Evolutionary conservation across 2,888 invertebrate species (phyloP).

Genomic region (Margaritifera margaritifera): DNA sequence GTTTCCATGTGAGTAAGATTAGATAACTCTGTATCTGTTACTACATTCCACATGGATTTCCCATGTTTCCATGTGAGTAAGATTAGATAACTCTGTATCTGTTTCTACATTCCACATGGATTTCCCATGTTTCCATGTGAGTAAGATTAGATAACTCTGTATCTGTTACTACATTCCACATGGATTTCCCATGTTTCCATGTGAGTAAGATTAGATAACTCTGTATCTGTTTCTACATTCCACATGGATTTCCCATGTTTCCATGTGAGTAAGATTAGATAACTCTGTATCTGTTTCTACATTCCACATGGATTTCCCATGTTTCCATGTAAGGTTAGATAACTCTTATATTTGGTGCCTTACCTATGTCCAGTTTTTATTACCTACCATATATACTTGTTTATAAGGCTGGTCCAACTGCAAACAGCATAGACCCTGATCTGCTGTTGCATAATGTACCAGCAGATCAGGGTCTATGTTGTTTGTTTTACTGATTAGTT

Average conservation of each 20-base stretch:
- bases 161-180: slow-evolving; percentile 56
- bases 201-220: too few species aligned
- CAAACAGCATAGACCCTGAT: too few species aligned
- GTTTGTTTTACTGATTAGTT: too few species aligned
- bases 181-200: slow-evolving; percentile 21
- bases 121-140: slow-evolving; percentile 25
- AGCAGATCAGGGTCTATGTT: too few species aligned
- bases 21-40: slow-evolving; percentile 57
- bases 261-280: slow-evolving; percentile 29
- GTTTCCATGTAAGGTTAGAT: slow-evolving; percentile 10
- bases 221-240: slow-evolving; percentile 57
- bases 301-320: slow-evolving; percentile 38
- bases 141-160: too few species aligned
- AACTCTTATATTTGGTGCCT: too few species aligned
- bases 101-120: slow-evolving; percentile 54
- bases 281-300: slow-evolving; percentile 59
- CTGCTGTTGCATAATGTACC: too few species aligned
- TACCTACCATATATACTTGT: too few species aligned
- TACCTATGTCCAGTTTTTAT: too few species aligned
- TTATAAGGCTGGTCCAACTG: too few species aligned
- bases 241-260: slow-evolving; percentile 26
- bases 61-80: slow-evolving; percentile 24
- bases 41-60: slow-evolving; percentile 48
- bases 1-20: slow-evolving; percentile 25
- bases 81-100: slow-evolving; percentile 53